Evolutionary conservation across 64 coral and sea anemone genomes (phyloP).

Genomic region (Montipora sp.): DNA sequence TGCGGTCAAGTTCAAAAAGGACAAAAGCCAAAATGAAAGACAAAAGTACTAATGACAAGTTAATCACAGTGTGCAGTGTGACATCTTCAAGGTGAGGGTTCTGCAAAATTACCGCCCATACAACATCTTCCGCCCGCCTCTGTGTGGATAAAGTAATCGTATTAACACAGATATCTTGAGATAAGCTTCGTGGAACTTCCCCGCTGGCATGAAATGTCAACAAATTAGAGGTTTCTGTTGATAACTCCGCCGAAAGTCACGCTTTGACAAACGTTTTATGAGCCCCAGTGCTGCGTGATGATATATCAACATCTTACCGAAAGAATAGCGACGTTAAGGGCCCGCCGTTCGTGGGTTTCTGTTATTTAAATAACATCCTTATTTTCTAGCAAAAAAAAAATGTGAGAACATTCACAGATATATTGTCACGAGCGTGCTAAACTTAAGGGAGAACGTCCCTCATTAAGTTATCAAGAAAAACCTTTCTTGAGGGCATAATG

Average conservation of each 20-base stretch:
- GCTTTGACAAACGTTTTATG: background rate
- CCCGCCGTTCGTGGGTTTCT: too few species aligned
- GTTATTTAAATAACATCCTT: background rate
- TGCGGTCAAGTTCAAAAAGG: background rate
- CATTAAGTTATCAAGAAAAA: too few species aligned
- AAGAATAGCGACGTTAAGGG: background rate
- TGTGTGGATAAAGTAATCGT: constrained; percentile 1
- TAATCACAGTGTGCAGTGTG: background rate
- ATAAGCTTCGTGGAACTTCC: background rate
- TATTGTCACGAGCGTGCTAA: too few species aligned
- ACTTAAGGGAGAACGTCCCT: too few species aligned
- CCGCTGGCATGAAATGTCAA: constrained; percentile 31
- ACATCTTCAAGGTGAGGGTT: background rate
- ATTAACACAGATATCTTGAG: constrained; percentile 24
- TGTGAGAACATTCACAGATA: too few species aligned
- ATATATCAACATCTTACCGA: background rate
- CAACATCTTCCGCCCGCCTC: background rate
- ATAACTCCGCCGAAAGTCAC: background rate
- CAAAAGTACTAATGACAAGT: background rate
- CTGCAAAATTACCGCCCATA: background rate
- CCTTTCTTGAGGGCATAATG: background rate
- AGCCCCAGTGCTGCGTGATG: background rate
- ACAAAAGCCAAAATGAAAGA: background rate
- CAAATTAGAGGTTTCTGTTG: constrained; percentile 31
- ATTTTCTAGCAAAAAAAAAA: too few species aligned